Conservation (phyloP, 2,113 vertebrate genomes). For the Zosterops lateralis region DNA sequence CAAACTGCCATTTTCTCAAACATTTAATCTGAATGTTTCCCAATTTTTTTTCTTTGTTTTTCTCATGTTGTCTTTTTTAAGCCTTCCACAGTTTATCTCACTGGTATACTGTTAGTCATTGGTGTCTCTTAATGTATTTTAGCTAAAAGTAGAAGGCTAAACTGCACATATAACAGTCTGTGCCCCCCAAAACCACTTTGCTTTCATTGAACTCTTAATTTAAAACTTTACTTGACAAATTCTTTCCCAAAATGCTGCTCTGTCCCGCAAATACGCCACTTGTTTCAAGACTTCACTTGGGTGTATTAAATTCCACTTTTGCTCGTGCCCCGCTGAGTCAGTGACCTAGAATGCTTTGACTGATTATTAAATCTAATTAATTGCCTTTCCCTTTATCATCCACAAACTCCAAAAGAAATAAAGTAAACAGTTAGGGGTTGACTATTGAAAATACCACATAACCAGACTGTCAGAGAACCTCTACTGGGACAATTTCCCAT, state of each 20-base stretch:
- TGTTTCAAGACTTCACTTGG: neutral
- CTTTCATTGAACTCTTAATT: neutral
- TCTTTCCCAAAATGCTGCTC: neutral
- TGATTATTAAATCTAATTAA: slow-evolving; percentile 4
- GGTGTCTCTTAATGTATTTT: neutral
- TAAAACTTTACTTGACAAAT: neutral
- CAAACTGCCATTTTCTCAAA: neutral
- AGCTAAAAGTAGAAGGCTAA: neutral
- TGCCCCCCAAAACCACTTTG: neutral
- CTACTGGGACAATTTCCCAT: neutral
- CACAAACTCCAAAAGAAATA: neutral
- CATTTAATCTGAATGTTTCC: neutral
- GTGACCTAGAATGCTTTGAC: neutral
- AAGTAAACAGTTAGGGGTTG: neutral
- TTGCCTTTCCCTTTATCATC: neutral
- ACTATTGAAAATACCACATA: neutral
- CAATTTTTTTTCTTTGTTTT: neutral
- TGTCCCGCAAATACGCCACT: neutral
- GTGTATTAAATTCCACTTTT: neutral
- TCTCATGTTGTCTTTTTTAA: neutral
- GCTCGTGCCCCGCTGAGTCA: neutral
- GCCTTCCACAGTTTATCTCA: neutral
- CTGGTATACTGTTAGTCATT: neutral
- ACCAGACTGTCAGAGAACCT: neutral
- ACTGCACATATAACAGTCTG: neutral